Base-by-base conservation (phyloP, 2,888 invertebrate genomes). In the Scaptodrosophila latifasciaeformis region DNA sequence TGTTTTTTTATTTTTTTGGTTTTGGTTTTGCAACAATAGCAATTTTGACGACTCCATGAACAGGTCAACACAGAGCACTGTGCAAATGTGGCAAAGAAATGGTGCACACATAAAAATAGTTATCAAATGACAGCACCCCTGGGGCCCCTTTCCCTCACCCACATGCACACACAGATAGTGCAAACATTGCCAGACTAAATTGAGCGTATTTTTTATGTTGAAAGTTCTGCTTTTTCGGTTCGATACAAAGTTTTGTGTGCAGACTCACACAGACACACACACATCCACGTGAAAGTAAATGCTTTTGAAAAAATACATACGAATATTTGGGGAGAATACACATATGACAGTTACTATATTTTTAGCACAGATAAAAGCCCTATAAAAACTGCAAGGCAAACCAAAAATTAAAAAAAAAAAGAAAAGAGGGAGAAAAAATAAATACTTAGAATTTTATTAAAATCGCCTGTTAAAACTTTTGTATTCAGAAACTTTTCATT, bases 401-500 rank as follows among this genome's bases (percentile, higher is more conserved):
- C 24, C 3, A 24, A 43, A 27, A 9, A 13, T 24, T 6, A 59
- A 67, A 79, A 79, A n/a, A n/a, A n/a, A n/a, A n/a, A n/a, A n/a
- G n/a, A n/a, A n/a, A n/a, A n/a, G n/a, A n/a, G n/a, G n/a, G n/a
- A n/a, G n/a, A n/a, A n/a, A n/a, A n/a, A n/a, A n/a, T n/a, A n/a
- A n/a, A n/a, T n/a, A n/a, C n/a, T n/a, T 76, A 72, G 77, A 74
- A 75, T 77, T 77, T 74, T 80, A 77, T 74, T 74, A 80, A 75
- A 80, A 77, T 77, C 70, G 80, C 78, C 80, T 80, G 80, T 65
- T 80, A 70, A 65, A 76, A 80, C 54, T 63, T 61, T 39, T 51
- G 2, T 13, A 17, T 17, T 9, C 18, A 37, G 10, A 17, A 13
- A n/a, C 18, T 17, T 37, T 15, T 1, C 24, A 24, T 24, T 24